These are phyloP conservation scores for Agrochola lota DNA, from an alignment of 2,888 invertebrate genomes.

Conservation along the genomic window DNA sequence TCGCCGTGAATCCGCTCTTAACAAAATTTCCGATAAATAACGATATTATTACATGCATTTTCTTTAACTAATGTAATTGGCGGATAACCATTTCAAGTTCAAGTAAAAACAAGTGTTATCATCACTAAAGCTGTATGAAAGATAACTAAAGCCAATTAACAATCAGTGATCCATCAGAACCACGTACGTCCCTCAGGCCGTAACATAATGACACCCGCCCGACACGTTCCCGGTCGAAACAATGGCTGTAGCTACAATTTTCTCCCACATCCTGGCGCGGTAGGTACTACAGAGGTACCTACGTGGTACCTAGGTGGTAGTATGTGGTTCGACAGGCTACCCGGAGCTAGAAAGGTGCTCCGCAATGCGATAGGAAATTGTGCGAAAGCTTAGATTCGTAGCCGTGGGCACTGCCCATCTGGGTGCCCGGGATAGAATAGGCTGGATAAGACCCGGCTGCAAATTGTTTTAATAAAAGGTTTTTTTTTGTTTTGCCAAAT, in stretches of 20 bases:
- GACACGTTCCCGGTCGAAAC: constrained; percentile 39
- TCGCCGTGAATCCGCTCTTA: too few species aligned
- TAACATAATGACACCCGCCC: constrained; percentile 47
- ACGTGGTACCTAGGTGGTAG: constrained; percentile 23
- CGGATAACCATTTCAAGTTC: too few species aligned
- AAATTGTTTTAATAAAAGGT: neutral
- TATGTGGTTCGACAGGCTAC: constrained; percentile 59
- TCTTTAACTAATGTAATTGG: too few species aligned
- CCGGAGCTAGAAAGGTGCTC: constrained; percentile 65
- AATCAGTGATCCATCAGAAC: constrained; percentile 21
- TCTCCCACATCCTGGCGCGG: constrained; percentile 32
- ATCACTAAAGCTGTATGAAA: neutral
- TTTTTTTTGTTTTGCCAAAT: too few species aligned
- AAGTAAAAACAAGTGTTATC: too few species aligned
- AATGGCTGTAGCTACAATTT: constrained; percentile 52
- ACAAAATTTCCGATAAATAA: too few species aligned
- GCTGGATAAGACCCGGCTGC: constrained; percentile 57
- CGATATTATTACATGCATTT: too few species aligned
- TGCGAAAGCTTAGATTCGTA: constrained; percentile 74
- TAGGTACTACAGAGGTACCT: constrained; percentile 13
- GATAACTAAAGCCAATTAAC: constrained; percentile 27
- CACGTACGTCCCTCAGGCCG: neutral
- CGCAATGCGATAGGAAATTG: constrained; percentile 76
- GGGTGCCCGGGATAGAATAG: constrained; percentile 47
- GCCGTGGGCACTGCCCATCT: constrained; percentile 73